A percentile compares a stretch with the other conserved stretches of the same genome.
phyloP scores from a whole-genome alignment of 1,140 invertebrate genomes.

The Xylocopa sonorina region DNA sequence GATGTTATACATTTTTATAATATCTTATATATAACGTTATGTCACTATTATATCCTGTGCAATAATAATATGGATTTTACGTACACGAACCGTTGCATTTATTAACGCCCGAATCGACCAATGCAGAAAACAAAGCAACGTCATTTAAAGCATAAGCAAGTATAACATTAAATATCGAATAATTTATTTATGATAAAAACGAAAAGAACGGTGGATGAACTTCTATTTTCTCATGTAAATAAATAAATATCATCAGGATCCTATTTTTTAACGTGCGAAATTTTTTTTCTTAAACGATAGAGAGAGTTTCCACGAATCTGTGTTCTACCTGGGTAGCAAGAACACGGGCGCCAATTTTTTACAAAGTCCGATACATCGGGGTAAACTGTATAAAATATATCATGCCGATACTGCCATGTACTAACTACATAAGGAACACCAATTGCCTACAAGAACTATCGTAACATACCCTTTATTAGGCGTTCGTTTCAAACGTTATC shows the following conservation, averaged over 20 bases:
- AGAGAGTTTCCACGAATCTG: neutral
- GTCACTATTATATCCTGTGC: constrained; percentile 44
- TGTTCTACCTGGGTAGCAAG: constrained; percentile 49
- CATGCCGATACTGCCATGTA: constrained; percentile 76
- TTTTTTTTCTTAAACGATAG: neutral
- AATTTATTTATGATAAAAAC: neutral
- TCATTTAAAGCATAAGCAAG: neutral
- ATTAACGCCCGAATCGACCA: constrained; percentile 39
- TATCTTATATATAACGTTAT: constrained; percentile 53
- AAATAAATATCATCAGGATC: constrained; percentile 5
- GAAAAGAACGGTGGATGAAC: neutral
- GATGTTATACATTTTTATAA: constrained; percentile 45
- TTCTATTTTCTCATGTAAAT: constrained; percentile 26
- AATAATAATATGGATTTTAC: constrained; percentile 42
- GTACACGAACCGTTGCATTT: constrained; percentile 34
- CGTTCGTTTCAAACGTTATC: neutral
- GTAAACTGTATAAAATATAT: constrained; percentile 69
- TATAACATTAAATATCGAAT: neutral
- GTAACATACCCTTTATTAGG: constrained; percentile 56
- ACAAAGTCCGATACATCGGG: constrained; percentile 26
- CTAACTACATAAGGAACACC: constrained; percentile 64
- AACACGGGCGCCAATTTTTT: neutral
- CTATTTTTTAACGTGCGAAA: neutral
- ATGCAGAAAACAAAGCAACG: constrained; percentile 4
- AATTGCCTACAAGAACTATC: constrained; percentile 69